Evolutionary conservation across 2,797 vertebrate species (phyloP).

Genomic region (Syngnathus rostellatus): DNA sequence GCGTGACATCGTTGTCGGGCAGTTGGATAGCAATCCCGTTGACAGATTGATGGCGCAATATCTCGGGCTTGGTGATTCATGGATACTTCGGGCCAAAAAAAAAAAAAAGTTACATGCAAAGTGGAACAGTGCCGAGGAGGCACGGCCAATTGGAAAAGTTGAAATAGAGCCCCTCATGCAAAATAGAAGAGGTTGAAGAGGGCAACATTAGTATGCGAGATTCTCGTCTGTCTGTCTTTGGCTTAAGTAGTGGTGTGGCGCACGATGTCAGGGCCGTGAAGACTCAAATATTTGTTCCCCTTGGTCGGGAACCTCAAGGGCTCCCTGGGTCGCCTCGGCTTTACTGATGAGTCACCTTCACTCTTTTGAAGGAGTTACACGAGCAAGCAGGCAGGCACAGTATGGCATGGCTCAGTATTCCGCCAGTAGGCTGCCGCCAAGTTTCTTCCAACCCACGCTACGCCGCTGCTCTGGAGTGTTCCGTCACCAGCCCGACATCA

Average conservation of each 20-base stretch:
- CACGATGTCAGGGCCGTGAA: background rate
- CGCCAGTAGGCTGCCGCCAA: background rate
- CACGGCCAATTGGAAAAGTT: constrained; percentile 20
- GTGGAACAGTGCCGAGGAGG: constrained; percentile 18
- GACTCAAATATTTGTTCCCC: background rate
- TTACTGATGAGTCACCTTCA: too few relatives aligned
- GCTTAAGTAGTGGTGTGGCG: background rate
- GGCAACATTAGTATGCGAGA: constrained; percentile 47
- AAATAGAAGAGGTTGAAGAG: constrained; percentile 33
- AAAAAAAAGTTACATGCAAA: constrained; percentile 14
- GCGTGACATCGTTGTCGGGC: constrained; percentile 24
- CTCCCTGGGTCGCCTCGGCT: background rate
- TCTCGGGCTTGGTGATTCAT: constrained; percentile 19
- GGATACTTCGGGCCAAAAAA: background rate
- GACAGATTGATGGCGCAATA: constrained; percentile 27
- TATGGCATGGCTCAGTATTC: background rate
- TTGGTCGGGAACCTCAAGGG: background rate
- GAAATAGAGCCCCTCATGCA: constrained; percentile 16
- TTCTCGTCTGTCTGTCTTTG: constrained; percentile 23
- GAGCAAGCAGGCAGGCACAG: too few relatives aligned
- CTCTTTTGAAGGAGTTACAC: too few relatives aligned
- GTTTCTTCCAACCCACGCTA: background rate
- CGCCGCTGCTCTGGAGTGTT: constrained; percentile 16
- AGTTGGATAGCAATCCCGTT: constrained; percentile 16
- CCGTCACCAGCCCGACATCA: constrained; percentile 32